Evolutionary conservation across 64 coral and sea anemone species (phyloP).

Genomic region (Astreopora myriophthalma): DNA sequence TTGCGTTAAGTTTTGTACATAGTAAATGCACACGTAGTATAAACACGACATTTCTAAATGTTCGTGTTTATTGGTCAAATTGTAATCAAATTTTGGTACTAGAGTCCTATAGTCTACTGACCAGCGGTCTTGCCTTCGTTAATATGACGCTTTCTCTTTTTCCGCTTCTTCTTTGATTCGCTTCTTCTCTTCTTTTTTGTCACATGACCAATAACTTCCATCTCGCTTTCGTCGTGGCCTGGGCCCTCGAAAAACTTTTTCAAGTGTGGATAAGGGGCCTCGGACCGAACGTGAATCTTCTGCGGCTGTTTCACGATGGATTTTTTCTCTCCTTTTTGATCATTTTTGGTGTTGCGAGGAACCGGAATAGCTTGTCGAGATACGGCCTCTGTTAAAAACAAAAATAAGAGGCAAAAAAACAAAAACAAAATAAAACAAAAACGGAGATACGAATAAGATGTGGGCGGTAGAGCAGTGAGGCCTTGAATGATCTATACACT

Average conservation of each 20-base stretch:
- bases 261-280: slow-evolving; percentile 20
- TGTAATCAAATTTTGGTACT: background rate
- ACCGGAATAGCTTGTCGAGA: slow-evolving; percentile 15
- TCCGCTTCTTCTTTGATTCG: slow-evolving; percentile 16
- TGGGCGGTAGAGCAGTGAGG: too few species aligned
- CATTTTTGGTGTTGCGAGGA: background rate
- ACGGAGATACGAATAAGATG: too few species aligned
- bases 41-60: background rate
- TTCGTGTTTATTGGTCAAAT: background rate
- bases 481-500: too few species aligned
- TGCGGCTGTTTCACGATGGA: background rate
- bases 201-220: slow-evolving; percentile 72
- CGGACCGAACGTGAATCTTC: slow-evolving; percentile 25
- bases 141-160: slow-evolving; percentile 43
- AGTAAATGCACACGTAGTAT: background rate
- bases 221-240: slow-evolving; percentile 60
- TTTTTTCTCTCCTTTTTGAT: slow-evolving; percentile 21
- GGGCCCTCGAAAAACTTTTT: slow-evolving; percentile 36
- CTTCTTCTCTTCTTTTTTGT: slow-evolving; percentile 48
- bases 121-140: background rate
- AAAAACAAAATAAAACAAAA: background rate
- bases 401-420: background rate
- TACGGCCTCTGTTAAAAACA: background rate
- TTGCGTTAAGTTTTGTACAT: slow-evolving; percentile 7
- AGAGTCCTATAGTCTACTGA: background rate